Percentiles rank a stretch among this genome's conserved stretches.
These are phyloP conservation scores for Alviniconcha strummeri DNA, from an alignment of 2,888 invertebrate genomes.

Conservation along the genomic window DNA sequence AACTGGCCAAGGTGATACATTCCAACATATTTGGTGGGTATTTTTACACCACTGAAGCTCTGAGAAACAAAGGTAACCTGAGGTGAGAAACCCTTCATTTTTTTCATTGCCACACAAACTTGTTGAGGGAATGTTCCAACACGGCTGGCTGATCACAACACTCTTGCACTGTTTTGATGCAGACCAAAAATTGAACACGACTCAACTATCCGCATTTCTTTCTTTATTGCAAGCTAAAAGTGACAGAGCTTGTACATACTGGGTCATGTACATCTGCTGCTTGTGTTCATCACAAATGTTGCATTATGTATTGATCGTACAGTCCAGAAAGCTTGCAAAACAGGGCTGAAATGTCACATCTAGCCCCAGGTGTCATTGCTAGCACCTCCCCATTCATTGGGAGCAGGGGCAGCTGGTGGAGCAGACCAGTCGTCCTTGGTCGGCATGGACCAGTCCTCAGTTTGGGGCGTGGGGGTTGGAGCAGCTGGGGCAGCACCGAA, in stretches of 20 bases:
- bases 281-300: neutral
- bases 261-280: neutral
- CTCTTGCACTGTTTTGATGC: too few relatives aligned
- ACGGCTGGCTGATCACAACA: too few relatives aligned
- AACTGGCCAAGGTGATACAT: too few relatives aligned
- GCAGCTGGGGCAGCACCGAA: constrained; percentile 32
- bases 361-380: constrained; percentile 64
- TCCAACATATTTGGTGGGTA: too few relatives aligned
- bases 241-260: neutral
- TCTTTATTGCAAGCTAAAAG: constrained; percentile 11
- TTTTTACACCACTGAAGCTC: too few relatives aligned
- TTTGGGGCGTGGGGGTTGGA: constrained; percentile 39
- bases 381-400: constrained; percentile 58
- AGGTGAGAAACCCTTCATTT: too few relatives aligned
- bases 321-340: neutral
- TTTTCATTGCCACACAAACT: too few relatives aligned
- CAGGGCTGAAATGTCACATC: neutral
- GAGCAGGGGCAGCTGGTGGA: constrained; percentile 45
- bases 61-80: too few relatives aligned
- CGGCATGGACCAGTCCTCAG: constrained; percentile 45
- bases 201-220: neutral
- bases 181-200: too few relatives aligned
- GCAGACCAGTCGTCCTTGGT: constrained; percentile 60
- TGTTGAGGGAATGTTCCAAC: too few relatives aligned
- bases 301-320: neutral